Evolutionary conservation across 2,797 vertebrate genomes (phyloP), one percentile per base, ranked within the genome.

Genomic region (Saxicola maurus): DNA sequence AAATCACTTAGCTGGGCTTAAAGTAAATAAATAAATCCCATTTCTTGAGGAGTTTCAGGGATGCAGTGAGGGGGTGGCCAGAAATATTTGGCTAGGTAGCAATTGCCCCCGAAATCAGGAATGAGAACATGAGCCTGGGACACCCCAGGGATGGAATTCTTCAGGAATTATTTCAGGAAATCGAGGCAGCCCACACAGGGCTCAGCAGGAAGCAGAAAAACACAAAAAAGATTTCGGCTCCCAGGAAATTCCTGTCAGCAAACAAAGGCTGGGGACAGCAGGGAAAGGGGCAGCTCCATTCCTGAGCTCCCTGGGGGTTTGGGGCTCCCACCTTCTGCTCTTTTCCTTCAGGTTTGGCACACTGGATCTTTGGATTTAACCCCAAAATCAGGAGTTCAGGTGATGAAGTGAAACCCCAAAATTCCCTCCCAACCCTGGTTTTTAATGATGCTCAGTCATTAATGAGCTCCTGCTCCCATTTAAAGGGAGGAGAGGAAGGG

Each of bases 11-110:
- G 0, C 91, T 24, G 42, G 73, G 49, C 87, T 91, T 11, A 87
- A 90, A 87, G 73, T 65, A 94, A 94, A 95, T 80, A 94, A 77
- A 92, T 52, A 60, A 57, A 45, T 51, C 43, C 37, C 15, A 27
- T 27, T 25, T 40, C 90, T 76, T 4, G 11, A 31, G 79, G 78
- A 24, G 55, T n/a, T 52, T 12, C 57, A 61, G 91, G 56, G 82
- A 38, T 27, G 45, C 62, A 17, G 43, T 0, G 28, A 91, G 89
- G 85, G 76, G 92, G 82, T 19, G 38, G 80, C 11, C 62, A 71
- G 37, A 77, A 61, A 40, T 13, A 43, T 43, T 43, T 80, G 84
- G 82, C 17, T 53, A 68, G 55, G 87, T 65, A 30, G 77, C 43
- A 6, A 3, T 38, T 35, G 24, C 60, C 86, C 86, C 69, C 59